Base-by-base conservation (phyloP, 2,113 vertebrate genomes). In the Pongo abelii region DNA sequence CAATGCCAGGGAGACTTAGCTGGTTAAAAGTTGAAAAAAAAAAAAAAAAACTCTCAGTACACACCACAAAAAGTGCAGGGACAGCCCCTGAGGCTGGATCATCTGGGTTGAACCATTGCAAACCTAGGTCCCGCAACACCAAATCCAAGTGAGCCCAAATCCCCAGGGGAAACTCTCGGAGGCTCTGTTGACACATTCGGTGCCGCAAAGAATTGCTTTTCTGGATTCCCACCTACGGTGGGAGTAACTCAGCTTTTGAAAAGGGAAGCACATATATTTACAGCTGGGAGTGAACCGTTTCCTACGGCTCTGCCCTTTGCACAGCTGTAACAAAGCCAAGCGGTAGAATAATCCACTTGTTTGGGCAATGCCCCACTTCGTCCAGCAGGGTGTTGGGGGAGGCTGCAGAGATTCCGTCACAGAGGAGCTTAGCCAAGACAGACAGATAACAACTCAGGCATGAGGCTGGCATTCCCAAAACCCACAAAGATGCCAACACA, bases 241-340 rank as follows among this genome's bases (percentile, higher is more conserved):
- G 72, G 14, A 77, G 78, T 91, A 17, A 75, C 77, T 89, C 57
- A 18, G 48, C 86, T 59, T 97, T 70, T 4, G 27, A 48, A 91
- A 91, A 61, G 57, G 81, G 64, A 84, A 94, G 74, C 25, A 0
- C 13, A 0, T 61, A 20, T 88, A 5, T 86, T 55, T 27, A 69
- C 30, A 80, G 89, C 52, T 22, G 27, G 3, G 70, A 94, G 46
- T 40, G 84, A 78, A 59, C 1, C 5, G 9, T 78, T 96, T 89
- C 93, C 94, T 75, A 46, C 11, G 64, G 74, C 80, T 92, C 78
- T 78, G 75, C 75, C 84, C 89, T 94, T 23, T 46, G 84, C 80
- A 10, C 27, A 0, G 35, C 75, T 75, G 25, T 79, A 48, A 67
- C 38, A n/a, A 1, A 59, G 72, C 91, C 91, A 83, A 88, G 18